These are phyloP conservation scores for Myrmophylax atrothorax DNA, from an alignment of 2,113 vertebrate genomes.

Conservation along the genomic window DNA sequence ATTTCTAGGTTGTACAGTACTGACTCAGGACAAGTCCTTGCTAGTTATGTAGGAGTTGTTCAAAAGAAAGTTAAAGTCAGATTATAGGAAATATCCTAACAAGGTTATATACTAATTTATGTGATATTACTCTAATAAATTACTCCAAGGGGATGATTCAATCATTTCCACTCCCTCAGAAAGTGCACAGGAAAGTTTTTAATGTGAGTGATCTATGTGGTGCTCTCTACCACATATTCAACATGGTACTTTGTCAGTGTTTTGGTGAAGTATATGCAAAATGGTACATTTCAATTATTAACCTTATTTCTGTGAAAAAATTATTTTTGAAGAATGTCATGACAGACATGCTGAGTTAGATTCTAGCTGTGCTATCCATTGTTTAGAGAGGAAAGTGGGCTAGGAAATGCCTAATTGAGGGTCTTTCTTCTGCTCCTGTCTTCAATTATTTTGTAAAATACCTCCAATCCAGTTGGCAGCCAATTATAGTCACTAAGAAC, in stretches of 20 bases:
- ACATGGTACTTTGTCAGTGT: not conserved
- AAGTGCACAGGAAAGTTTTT: not conserved
- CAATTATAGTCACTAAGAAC: slow-evolving; percentile 25
- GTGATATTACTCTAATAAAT: not conserved
- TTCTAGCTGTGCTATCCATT: not conserved
- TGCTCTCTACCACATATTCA: not conserved
- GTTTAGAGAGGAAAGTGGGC: not conserved
- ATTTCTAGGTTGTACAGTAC: not conserved
- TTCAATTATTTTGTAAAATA: slow-evolving; percentile 38
- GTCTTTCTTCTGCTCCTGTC: not conserved
- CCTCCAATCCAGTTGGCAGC: slow-evolving; percentile 4
- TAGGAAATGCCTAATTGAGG: not conserved
- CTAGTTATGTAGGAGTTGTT: not conserved
- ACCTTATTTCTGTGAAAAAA: not conserved
- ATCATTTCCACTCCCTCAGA: not conserved
- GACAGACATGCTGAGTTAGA: not conserved
- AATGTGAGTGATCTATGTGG: not conserved
- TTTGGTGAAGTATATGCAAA: not conserved
- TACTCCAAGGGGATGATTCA: not conserved
- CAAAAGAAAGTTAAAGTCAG: not conserved
- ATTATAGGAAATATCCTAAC: not conserved
- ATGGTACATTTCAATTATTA: not conserved
- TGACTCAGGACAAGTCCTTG: not conserved
- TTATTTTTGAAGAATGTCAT: not conserved
- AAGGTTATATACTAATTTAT: not conserved